Evolutionary conservation across 2,113 vertebrate species (phyloP), one percentile per base, ranked within the genome.

Genomic region (Corydoras sp.): DNA sequence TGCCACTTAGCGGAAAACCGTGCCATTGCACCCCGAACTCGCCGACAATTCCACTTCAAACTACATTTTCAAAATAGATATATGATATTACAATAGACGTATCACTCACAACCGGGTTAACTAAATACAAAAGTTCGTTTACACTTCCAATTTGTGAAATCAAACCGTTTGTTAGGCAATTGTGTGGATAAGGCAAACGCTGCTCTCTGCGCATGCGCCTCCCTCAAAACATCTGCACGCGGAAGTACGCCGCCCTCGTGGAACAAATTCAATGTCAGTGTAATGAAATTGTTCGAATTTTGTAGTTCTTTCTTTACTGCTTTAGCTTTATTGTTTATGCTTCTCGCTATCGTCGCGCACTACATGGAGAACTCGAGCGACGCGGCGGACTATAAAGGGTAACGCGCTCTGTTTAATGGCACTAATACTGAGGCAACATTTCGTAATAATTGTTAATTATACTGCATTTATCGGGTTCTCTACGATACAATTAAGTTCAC

Each of bases 361-460:
- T 78, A 85, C 65, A 64, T 89, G 58, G 88, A 89, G 56, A 81
- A 86, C 62, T 69, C 81, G 18, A 29, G 10, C 0, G 84, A 81
- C 6, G 62, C 81, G 31, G 72, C 24, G 8, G 74, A 80, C 24
- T 74, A 83, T 69, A 69, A 59, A 60, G 68, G 68, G 68, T 68
- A 68, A 68, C n/a, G 12, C 11, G 4, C 4, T n/a, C 13, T 4
- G 5, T n/a, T 56, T 56, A 15, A n/a, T 56, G 13, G 15, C 15
- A n/a, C 6, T 1, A 56, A 56, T 56, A 56, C 5, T 56, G 13
- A 53, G 10, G 7, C 35, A 8, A 24, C 18, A 43, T 43, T 43
- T 43, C 0, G 4, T 43, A 43, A 43, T 43, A 5, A 8, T 43
- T 43, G 35, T 43, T 43, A 43, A 43, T 5, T 43, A 43, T 43